phyloP scores from a whole-genome alignment of 2,888 invertebrate genomes.

The Mylabris sibirica region DNA sequence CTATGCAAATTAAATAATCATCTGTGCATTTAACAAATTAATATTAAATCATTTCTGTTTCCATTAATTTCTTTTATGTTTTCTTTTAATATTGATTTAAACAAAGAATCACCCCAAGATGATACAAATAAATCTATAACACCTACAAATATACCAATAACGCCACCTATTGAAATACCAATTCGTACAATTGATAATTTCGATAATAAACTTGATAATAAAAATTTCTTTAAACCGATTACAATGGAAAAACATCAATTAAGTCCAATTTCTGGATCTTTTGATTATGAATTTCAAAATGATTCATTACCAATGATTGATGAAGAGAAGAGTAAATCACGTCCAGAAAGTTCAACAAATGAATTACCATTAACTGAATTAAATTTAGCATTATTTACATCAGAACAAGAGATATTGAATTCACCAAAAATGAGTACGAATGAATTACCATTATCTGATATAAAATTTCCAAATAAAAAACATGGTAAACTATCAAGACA shows the following conservation, averaged over 20 bases:
- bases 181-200: slow-evolving; percentile 57
- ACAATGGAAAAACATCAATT: slow-evolving; percentile 44
- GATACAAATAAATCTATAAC: slow-evolving; percentile 49
- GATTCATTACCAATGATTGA: slow-evolving; percentile 42
- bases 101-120: slow-evolving; percentile 42
- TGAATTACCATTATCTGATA: slow-evolving; percentile 55
- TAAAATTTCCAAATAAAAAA: slow-evolving; percentile 47
- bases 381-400: slow-evolving; percentile 57
- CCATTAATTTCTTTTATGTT: slow-evolving; percentile 14
- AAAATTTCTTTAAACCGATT: slow-evolving; percentile 41
- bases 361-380: slow-evolving; percentile 70
- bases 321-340: slow-evolving; percentile 37
- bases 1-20: background rate
- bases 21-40: slow-evolving; percentile 33
- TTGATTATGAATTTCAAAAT: slow-evolving; percentile 52
- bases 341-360: slow-evolving; percentile 70
- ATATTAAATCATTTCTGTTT: slow-evolving; percentile 29
- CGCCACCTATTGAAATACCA: slow-evolving; percentile 56
- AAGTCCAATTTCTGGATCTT: slow-evolving; percentile 57
- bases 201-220: slow-evolving; percentile 35
- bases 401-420: slow-evolving; percentile 44
- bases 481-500: slow-evolving; percentile 42
- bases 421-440: slow-evolving; percentile 52
- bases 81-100: slow-evolving; percentile 15
- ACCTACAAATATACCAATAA: slow-evolving; percentile 56